These are phyloP conservation scores for Hydropsyche tenuis DNA, from an alignment of 1,140 invertebrate species.

Conservation along the genomic window DNA sequence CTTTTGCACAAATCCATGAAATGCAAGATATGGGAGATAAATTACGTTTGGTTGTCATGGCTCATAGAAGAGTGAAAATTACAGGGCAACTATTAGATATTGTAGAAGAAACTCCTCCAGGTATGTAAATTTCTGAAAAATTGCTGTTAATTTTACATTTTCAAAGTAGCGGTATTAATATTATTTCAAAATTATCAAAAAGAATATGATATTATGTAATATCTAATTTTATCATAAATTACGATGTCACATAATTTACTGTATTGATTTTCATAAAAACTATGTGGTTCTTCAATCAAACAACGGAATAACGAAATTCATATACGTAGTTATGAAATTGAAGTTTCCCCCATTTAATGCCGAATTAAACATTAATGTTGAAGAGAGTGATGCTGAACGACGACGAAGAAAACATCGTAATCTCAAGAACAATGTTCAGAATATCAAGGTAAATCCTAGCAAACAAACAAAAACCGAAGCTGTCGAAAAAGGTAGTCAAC, in stretches of 20 bases:
- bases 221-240: background rate
- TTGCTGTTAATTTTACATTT: background rate
- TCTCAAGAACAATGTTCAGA: conserved; percentile 51
- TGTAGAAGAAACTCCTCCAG: conserved; percentile 62
- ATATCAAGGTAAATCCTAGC: conserved; percentile 32
- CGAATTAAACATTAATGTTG: conserved; percentile 69
- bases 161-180: background rate
- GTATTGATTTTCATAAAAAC: conserved; percentile 19
- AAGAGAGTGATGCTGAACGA: conserved; percentile 64
- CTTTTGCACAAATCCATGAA: conserved; percentile 98
- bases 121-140: conserved; percentile 52
- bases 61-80: conserved; percentile 86
- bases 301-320: conserved; percentile 7
- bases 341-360: conserved; percentile 71
- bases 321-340: conserved; percentile 56
- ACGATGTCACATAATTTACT: background rate
- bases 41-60: conserved; percentile 91
- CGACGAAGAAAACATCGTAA: conserved; percentile 63
- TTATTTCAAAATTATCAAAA: conserved; percentile 22
- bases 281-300: background rate
- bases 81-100: conserved; percentile 79
- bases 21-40: conserved; percentile 94
- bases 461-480: conserved; percentile 36
- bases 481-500: conserved; percentile 51
- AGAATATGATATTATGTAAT: background rate